Evolutionary conservation across 2,113 vertebrate species (phyloP), one percentile per base, ranked within the genome.

Genomic region (Hydropotes inermis): DNA sequence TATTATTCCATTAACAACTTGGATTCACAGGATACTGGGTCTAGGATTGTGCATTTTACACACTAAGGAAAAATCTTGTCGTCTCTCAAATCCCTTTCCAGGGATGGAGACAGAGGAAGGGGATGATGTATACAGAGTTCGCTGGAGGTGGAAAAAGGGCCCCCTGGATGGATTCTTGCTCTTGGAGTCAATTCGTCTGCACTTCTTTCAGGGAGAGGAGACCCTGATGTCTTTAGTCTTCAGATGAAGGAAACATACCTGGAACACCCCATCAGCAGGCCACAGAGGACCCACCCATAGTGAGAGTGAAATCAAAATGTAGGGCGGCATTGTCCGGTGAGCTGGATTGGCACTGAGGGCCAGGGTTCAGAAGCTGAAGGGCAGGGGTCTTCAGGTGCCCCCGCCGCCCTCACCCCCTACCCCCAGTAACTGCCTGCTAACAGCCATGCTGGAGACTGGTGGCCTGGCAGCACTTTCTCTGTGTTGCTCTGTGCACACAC

Each of bases 1-100:
- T 45, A 87, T 93, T 84, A 92, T 96, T 70, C 84, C 50, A 74
- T 57, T 60, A 92, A 90, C 92, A 88, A 88, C 27, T 89, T 67
- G 16, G 57, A 82, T 13, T 82, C 87, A 23, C 45, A 43, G 85
- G 54, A 14, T 81, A 86, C 95, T 60, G 50, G 45, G 76, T 70
- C n/a, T 43, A 15, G 79, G 57, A 87, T 23, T 21, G 2, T 8
- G 92, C 27, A 21, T 43, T 94, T 79, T 52, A 28, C 45, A 84
- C 5, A 5, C 21, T 27, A 61, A 25, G 61, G 54, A 7, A 54
- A 60, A 76, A 4, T 0, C 6, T 1, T 16, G 33, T n/a, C 25
- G 27, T 58, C 64, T 85, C 92, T 76, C 76, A 76, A 85, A 78
- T 57, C 55, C 19, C 57, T 81, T 91, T 43, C 76, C 39, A 81